Percentiles rank a stretch among this genome's conserved stretches.
These are phyloP conservation scores for Esox niger DNA, from an alignment of 2,113 vertebrate genomes.

Conservation along the genomic window DNA sequence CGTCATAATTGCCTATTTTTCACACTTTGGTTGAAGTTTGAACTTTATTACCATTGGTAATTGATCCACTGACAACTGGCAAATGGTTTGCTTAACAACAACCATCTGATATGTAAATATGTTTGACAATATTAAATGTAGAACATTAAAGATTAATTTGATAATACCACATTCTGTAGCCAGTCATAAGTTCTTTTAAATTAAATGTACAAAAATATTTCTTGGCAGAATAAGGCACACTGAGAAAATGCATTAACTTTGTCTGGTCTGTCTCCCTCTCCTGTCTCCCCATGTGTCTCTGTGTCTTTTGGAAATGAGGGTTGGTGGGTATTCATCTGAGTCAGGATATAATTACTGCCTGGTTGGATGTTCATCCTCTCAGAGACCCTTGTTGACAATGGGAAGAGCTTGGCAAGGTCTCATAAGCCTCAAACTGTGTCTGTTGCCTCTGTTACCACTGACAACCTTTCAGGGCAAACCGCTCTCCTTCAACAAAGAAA, in stretches of 20 bases:
- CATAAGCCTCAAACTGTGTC: conserved; percentile 45
- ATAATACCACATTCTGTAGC: neutral
- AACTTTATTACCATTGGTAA: neutral
- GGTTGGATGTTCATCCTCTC: conserved; percentile 5
- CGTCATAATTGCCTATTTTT: too few species aligned
- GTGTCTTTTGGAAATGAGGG: neutral
- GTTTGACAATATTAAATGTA: neutral
- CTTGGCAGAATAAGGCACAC: too few species aligned
- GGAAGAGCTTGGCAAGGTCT: conserved; percentile 36
- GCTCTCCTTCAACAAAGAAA: conserved; percentile 26
- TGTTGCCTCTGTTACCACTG: conserved; percentile 53
- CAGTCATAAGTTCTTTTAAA: too few species aligned
- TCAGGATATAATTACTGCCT: neutral
- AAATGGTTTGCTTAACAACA: neutral
- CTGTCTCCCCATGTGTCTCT: neutral
- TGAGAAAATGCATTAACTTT: neutral
- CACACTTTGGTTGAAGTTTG: too few species aligned
- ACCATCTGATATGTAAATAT: conserved; percentile 1
- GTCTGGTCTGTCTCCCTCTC: neutral
- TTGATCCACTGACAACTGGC: neutral
- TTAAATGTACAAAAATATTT: too few species aligned
- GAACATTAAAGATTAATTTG: neutral
- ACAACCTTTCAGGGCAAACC: conserved; percentile 63
- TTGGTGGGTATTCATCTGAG: neutral
- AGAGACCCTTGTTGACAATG: conserved; percentile 28